Base-by-base conservation (phyloP, 2,797 vertebrate genomes). In the Myotis findleyi region DNA sequence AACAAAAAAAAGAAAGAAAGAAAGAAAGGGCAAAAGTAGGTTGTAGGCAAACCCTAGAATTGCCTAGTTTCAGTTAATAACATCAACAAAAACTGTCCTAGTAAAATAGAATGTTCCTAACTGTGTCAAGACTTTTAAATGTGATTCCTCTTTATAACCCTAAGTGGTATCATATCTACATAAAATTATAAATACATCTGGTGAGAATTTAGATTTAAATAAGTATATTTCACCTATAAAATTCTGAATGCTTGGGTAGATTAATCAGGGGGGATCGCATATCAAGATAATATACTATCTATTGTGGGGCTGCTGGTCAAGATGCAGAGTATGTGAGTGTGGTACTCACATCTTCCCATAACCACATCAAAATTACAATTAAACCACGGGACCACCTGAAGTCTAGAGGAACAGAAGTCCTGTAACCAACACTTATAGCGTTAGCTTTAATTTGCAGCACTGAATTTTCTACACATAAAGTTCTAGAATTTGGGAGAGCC, bases 201-300 rank as follows among this genome's bases (percentile, higher is more conserved):
- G 38, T 90, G 7, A 95, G 9, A 73, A 82, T 79, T 85, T 91
- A 68, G 36, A 91, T 72, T 84, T 87, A 55, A 90, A 25, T 73
- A 84, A 89, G 6, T 41, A 49, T 66, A 80, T 49, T 92, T 95
- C 3, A 49, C 20, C 88, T 44, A 83, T 80, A 71, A 86, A 92
- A 79, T 53, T 38, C 57, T 93, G 92, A 93, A 36, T 85, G 5
- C 0, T 64, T 89, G 21, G 59, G n/a, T 62, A 89, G 17, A n/a
- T 71, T 20, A 53, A 6, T n/a, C 14, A 9, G 8, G 21, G 62
- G 18, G 0, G 38, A 1, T 77, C 36, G 92, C 36, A 51, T 69
- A 84, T 79, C 9, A 82, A 62, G 6, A 79, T 49, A 85, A 75
- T 49, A 33, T 21, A 80, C 3, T 55, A 41, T 7, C 11, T 51